Percentiles rank a stretch among this genome's conserved stretches.
phyloP scores from a whole-genome alignment of 2,113 vertebrate genomes.

The Pseudopodoces humilis region DNA sequence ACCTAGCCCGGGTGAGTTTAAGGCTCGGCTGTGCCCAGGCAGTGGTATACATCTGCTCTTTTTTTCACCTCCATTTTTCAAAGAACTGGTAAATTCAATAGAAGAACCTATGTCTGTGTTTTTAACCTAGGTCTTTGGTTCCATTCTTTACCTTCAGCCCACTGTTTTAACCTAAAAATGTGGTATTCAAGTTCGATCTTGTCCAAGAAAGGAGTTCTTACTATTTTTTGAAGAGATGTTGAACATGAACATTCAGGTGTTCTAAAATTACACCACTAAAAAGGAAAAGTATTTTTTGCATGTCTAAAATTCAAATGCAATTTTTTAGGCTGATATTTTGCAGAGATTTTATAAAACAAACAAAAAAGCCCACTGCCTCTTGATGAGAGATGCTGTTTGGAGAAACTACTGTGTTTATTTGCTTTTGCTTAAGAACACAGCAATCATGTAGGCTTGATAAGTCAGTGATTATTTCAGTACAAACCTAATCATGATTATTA shows the following conservation, averaged over 20 bases:
- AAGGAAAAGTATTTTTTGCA: background rate
- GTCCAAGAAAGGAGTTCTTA: background rate
- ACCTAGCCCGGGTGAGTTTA: background rate
- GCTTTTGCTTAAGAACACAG: background rate
- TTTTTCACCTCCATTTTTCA: background rate
- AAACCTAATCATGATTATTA: background rate
- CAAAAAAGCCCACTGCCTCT: background rate
- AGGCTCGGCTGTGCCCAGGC: background rate
- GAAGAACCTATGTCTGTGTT: background rate
- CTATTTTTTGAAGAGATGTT: background rate
- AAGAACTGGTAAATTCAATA: background rate
- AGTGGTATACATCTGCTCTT: background rate
- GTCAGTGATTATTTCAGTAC: background rate
- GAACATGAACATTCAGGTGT: background rate
- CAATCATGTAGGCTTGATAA: background rate
- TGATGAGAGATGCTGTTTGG: background rate
- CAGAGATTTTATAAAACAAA: background rate
- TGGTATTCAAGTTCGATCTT: background rate
- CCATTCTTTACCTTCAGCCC: background rate
- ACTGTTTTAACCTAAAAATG: background rate
- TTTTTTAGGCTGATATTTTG: conserved; percentile 3
- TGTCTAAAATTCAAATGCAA: background rate
- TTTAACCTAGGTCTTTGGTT: background rate
- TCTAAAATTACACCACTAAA: background rate
- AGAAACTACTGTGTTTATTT: background rate